Base-by-base conservation (phyloP, 2,113 vertebrate species). In the Salvelinus alpinus region DNA sequence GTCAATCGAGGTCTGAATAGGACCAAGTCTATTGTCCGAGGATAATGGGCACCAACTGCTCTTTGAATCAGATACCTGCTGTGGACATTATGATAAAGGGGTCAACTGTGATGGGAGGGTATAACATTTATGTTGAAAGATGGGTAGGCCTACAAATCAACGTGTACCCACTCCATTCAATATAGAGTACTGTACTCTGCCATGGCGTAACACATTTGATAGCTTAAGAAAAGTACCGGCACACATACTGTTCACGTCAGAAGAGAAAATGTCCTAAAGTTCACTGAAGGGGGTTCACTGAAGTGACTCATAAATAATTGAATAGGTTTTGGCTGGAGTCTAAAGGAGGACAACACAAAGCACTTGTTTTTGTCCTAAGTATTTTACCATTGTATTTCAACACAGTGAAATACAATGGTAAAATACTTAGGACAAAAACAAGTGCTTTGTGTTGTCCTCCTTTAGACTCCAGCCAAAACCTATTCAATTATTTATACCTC, bases 401-500 rank as follows among this genome's bases (percentile, higher is more conserved):
- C 1, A 8, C 64, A 11, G 47, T 16, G 7, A 48, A 34, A 70
- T 77, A 34, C 69, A 67, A 7, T n/a, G 25, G 8, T 65, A 34
- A 57, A 20, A 12, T 12, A 79, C 66, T n/a, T 75, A 79, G 76
- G 73, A 54, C 86, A 14, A 59, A 44, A 71, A 80, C 72, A 75
- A 86, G 71, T 67, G 81, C 80, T 78, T 73, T 70, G 25, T 73
- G 77, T 77, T 81, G 77, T 64, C 59, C 57, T 82, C 82, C 70
- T 71, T 47, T 57, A 75, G 77, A 80, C 74, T 66, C 81, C 79
- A 54, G 14, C 3, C 76, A 82, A 83, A 80, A 73, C 76, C 75
- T 72, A 57, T 73, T 87, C 75, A 88, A 91, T 88, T 78, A 90
- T 92, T 92, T 75, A 87, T 73, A 72, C 34, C 22, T 1, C 69